Conservation (phyloP, 2,888 invertebrate genomes). For the Criorhina ranunculi region DNA sequence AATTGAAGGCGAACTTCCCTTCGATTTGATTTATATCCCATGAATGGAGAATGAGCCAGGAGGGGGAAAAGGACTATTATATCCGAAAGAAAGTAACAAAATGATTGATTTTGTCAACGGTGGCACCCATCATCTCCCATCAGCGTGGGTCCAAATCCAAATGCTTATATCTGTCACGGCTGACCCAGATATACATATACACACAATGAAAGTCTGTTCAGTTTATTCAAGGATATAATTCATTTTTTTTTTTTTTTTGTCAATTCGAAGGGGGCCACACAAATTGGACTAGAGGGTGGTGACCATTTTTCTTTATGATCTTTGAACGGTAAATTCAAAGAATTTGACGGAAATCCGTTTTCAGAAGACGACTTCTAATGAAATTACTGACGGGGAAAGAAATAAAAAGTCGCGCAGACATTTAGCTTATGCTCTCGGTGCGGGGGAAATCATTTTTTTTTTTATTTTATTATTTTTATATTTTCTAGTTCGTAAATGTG, state of each 20-base stretch:
- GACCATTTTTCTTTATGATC: conserved; percentile 1
- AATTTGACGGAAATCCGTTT: background rate
- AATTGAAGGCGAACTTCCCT: conserved; percentile 28
- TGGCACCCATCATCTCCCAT: conserved; percentile 7
- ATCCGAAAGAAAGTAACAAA: conserved; percentile 12
- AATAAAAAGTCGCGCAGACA: conserved; percentile 23
- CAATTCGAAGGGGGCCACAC: background rate
- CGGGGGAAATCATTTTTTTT: background rate
- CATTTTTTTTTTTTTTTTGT: conserved; percentile 1
- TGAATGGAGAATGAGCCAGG: background rate
- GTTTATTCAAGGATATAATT: conserved; percentile 27
- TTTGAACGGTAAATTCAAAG: conserved; percentile 3
- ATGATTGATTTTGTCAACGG: conserved; percentile 36
- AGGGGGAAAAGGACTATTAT: conserved; percentile 13
- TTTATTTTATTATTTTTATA: too few relatives aligned
- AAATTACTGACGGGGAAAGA: conserved; percentile 22
- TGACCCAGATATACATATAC: conserved; percentile 33
- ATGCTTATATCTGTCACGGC: conserved; percentile 39
- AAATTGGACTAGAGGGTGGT: background rate
- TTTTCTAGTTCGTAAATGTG: conserved; percentile 4
- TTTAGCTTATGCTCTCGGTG: conserved; percentile 18
- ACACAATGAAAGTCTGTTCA: background rate
- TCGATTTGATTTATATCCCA: conserved; percentile 21
- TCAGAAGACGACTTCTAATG: conserved; percentile 9
- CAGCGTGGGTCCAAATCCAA: conserved; percentile 16